Percentiles rank a stretch among this genome's conserved stretches.
These are phyloP conservation scores for Nephrotoma appendiculata DNA, from an alignment of 2,888 invertebrate genomes.

Conservation along the genomic window DNA sequence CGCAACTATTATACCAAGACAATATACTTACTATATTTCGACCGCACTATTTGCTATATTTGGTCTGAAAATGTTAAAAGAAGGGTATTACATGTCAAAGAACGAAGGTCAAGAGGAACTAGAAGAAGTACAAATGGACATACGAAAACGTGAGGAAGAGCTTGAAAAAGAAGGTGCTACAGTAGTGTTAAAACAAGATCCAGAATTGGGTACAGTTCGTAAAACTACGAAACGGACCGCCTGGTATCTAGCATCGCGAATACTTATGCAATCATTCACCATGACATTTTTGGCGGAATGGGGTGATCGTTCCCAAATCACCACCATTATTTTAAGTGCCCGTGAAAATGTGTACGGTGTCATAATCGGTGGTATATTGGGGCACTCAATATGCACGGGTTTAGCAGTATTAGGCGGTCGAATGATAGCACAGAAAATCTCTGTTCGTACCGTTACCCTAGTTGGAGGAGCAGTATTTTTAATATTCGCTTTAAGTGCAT, in stretches of 20 bases:
- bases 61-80: conserved; percentile 95
- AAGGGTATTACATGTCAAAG: conserved; percentile 87
- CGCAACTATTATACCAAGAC: conserved; percentile 83
- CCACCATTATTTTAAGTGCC: conserved; percentile 93
- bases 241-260: conserved; percentile 47
- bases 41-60: conserved; percentile 92
- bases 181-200: conserved; percentile 34
- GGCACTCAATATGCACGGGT: conserved; percentile 93
- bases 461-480: conserved; percentile 93
- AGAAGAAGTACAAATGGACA: conserved; percentile 90
- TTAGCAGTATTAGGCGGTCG: conserved; percentile 93
- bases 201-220: conserved; percentile 31
- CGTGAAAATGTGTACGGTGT: conserved; percentile 91
- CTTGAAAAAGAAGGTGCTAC: conserved; percentile 23
- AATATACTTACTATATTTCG: conserved; percentile 89
- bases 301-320: conserved; percentile 96
- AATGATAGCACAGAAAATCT: conserved; percentile 93
- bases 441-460: conserved; percentile 89
- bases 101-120: conserved; percentile 90
- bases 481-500: conserved; percentile 82
- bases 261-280: conserved; percentile 85
- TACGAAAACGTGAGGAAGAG: conserved; percentile 87
- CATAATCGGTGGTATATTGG: conserved; percentile 82
- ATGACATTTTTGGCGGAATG: conserved; percentile 98
- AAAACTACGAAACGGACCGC: conserved; percentile 32